Percentiles rank a stretch among this genome's conserved stretches.
phyloP scores from a whole-genome alignment of 2,113 vertebrate genomes.

The Bufo bufo region DNA sequence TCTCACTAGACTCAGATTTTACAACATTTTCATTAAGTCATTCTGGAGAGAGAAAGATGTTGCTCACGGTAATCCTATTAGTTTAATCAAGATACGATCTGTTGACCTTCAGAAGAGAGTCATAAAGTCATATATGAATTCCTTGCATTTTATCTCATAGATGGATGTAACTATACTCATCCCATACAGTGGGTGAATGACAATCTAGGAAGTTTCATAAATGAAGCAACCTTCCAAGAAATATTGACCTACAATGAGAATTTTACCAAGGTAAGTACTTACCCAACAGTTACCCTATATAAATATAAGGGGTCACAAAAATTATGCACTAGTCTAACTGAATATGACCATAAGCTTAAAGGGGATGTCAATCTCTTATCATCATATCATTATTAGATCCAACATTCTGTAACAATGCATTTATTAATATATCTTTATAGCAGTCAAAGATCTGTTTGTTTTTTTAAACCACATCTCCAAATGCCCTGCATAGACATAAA shows the following conservation, averaged over 20 bases:
- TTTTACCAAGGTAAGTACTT: slow-evolving; percentile 31
- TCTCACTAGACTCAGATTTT: neutral
- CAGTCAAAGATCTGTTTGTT: too few relatives aligned
- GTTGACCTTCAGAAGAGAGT: neutral
- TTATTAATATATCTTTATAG: too few relatives aligned
- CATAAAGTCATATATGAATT: neutral
- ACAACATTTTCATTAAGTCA: slow-evolving; percentile 41
- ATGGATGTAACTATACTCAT: slow-evolving; percentile 26
- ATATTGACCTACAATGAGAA: neutral
- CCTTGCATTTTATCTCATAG: neutral
- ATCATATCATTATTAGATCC: too few relatives aligned
- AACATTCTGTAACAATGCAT: too few relatives aligned
- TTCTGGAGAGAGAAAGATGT: slow-evolving; percentile 22
- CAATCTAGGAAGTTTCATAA: slow-evolving; percentile 40
- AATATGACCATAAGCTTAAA: too few relatives aligned
- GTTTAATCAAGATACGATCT: neutral
- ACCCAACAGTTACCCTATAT: neutral
- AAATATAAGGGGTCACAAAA: neutral
- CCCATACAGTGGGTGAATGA: slow-evolving; percentile 26
- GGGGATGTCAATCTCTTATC: too few relatives aligned
- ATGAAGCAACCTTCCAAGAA: slow-evolving; percentile 19
- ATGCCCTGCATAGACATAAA: too few relatives aligned
- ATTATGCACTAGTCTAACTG: too few relatives aligned
- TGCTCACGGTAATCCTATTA: slow-evolving; percentile 12
- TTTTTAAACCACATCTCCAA: too few relatives aligned